These are phyloP conservation scores for Ivindomyrus marchei DNA, from an alignment of 2,113 vertebrate genomes.

Conservation along the genomic window DNA sequence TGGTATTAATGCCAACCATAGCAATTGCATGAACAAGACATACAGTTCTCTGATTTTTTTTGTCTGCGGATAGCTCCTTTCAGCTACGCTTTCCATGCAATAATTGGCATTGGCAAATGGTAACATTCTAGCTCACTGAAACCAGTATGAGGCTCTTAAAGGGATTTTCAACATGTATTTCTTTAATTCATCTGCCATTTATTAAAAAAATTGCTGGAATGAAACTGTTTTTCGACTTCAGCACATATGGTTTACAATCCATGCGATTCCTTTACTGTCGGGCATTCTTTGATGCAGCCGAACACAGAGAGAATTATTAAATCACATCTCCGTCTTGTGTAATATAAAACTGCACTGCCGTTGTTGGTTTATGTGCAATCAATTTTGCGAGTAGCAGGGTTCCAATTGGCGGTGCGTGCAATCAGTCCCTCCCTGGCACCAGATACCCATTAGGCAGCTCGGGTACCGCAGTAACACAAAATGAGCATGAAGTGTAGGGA, in stretches of 20 bases:
- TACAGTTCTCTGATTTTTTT: background rate
- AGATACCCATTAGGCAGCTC: background rate
- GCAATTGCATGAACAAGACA: background rate
- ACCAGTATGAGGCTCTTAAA: background rate
- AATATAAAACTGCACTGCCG: slow-evolving; percentile 70
- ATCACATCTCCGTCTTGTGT: slow-evolving; percentile 71
- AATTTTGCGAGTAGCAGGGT: slow-evolving; percentile 56
- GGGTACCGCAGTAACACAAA: background rate
- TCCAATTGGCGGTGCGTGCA: slow-evolving; percentile 58
- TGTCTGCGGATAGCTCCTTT: background rate
- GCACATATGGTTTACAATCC: slow-evolving; percentile 72
- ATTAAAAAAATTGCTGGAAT: background rate
- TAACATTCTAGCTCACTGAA: background rate
- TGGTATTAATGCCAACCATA: background rate
- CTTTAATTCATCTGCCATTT: background rate
- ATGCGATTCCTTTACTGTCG: slow-evolving; percentile 68
- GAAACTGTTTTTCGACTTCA: slow-evolving; percentile 50
- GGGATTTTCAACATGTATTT: background rate
- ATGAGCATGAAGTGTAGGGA: slow-evolving; percentile 23
- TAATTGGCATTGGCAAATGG: background rate
- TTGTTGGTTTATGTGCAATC: slow-evolving; percentile 59
- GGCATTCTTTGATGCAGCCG: slow-evolving; percentile 70
- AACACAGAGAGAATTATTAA: slow-evolving; percentile 73
- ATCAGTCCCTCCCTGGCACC: slow-evolving; percentile 57
- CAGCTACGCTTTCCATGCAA: background rate